Percentiles rank a stretch among this genome's conserved stretches.
Evolutionary conservation across 1,140 invertebrate species (phyloP).

Genomic region (Habropoda laboriosa): DNA sequence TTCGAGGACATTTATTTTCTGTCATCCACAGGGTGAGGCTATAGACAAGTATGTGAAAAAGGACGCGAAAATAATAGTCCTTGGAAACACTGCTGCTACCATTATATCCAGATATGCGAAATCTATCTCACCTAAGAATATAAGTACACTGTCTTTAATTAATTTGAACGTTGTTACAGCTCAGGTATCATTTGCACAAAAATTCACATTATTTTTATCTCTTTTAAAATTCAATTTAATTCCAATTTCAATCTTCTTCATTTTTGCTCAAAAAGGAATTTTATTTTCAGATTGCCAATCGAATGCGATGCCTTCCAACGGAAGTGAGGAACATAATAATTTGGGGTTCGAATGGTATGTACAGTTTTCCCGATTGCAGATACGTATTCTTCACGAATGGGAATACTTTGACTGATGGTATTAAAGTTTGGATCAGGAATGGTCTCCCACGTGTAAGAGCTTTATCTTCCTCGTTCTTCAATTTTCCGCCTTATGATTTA

Average conservation of each 20-base stretch:
- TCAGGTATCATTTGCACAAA: slow-evolving; percentile 19
- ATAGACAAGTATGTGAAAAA: slow-evolving; percentile 57
- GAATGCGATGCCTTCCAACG: slow-evolving; percentile 1
- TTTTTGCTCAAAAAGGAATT: too few species aligned
- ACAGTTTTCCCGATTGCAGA: slow-evolving; percentile 43
- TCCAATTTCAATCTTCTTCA: too few species aligned
- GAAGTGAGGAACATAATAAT: slow-evolving; percentile 60
- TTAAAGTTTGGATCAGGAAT: slow-evolving; percentile 44
- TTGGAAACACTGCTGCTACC: slow-evolving; percentile 41
- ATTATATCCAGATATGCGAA: slow-evolving; percentile 49
- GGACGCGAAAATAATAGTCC: slow-evolving; percentile 46
- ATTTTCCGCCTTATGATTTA: neutral
- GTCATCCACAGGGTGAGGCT: slow-evolving; percentile 31
- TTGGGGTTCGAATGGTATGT: slow-evolving; percentile 46
- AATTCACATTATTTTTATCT: too few species aligned
- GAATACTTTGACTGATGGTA: neutral
- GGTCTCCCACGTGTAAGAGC: slow-evolving; percentile 32
- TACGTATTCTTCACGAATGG: slow-evolving; percentile 30
- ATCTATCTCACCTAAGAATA: slow-evolving; percentile 48
- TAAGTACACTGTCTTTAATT: slow-evolving; percentile 42
- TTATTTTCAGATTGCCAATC: slow-evolving; percentile 51
- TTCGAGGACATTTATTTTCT: neutral
- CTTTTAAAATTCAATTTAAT: neutral
- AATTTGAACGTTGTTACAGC: slow-evolving; percentile 25
- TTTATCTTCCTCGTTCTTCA: neutral